These are phyloP conservation scores for Cotesia vestalis DNA, from an alignment of 1,140 invertebrate genomes.

Conservation along the genomic window DNA sequence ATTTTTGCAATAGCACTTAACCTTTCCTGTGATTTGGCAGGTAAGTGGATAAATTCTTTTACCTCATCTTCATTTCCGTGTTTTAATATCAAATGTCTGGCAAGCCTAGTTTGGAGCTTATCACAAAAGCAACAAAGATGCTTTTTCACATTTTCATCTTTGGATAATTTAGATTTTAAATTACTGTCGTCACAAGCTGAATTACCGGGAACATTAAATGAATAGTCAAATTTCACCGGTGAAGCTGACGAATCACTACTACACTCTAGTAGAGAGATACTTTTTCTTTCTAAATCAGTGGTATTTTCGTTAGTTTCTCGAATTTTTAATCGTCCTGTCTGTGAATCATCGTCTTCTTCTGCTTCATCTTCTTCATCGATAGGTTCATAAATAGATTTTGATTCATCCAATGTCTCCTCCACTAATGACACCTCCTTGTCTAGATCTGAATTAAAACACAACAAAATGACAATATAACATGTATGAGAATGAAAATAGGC, in stretches of 20 bases:
- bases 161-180: not conserved
- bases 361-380: too few relatives aligned
- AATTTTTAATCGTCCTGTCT: too few relatives aligned
- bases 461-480: too few relatives aligned
- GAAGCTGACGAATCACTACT: not conserved
- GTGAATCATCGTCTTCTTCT: too few relatives aligned
- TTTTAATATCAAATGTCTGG: slow-evolving; percentile 27
- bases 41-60: slow-evolving; percentile 27
- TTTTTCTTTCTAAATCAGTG: too few relatives aligned
- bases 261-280: too few relatives aligned
- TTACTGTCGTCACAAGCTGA: not conserved
- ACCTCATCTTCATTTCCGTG: slow-evolving; percentile 33
- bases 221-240: not conserved
- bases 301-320: not conserved
- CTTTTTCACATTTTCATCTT: slow-evolving; percentile 12
- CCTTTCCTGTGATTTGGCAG: slow-evolving; percentile 20
- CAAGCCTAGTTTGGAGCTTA: slow-evolving; percentile 28
- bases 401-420: too few relatives aligned
- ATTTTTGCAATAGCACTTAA: slow-evolving; percentile 31
- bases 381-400: too few relatives aligned
- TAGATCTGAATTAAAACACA: too few relatives aligned
- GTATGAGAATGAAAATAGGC: too few relatives aligned
- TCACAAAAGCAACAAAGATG: slow-evolving; percentile 36
- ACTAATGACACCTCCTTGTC: too few relatives aligned
- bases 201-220: not conserved